Evolutionary conservation across 2,113 vertebrate species (phyloP).

Genomic region (Chlamydotis undulata): DNA sequence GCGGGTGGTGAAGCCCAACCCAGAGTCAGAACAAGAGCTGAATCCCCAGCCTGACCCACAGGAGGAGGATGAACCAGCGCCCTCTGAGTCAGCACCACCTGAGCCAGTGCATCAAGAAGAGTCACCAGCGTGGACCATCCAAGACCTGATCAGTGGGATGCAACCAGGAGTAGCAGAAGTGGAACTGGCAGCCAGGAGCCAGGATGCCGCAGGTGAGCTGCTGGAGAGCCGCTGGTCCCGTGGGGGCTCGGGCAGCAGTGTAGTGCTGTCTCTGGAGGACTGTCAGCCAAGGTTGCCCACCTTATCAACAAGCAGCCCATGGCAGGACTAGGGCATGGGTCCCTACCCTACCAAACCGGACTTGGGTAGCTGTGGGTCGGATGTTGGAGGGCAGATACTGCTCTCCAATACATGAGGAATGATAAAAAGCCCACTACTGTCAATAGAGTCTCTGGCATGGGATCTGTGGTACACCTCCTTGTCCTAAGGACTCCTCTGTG

Average conservation of each 20-base stretch:
- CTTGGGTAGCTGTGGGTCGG: background rate
- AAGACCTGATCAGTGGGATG: background rate
- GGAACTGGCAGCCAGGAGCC: background rate
- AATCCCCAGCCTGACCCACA: background rate
- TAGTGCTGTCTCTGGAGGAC: background rate
- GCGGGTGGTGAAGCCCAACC: background rate
- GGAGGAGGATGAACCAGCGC: background rate
- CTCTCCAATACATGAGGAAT: background rate
- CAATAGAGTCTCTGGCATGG: background rate
- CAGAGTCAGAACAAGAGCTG: background rate
- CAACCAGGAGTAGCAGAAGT: background rate
- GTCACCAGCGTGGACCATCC: accelerated
- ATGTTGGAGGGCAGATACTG: background rate
- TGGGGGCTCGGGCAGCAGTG: accelerated
- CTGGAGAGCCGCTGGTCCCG: accelerated
- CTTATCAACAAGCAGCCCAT: accelerated
- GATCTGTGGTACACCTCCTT: background rate
- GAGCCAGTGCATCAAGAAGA: background rate
- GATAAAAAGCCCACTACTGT: background rate
- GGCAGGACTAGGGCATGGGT: background rate
- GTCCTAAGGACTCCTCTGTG: background rate
- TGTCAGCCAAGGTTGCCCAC: background rate
- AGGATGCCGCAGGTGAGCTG: background rate
- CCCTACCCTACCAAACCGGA: background rate
- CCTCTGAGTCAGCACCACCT: accelerated